phyloP scores from a whole-genome alignment of 2,797 vertebrate genomes.

The Chaenodraco wilsoni region DNA sequence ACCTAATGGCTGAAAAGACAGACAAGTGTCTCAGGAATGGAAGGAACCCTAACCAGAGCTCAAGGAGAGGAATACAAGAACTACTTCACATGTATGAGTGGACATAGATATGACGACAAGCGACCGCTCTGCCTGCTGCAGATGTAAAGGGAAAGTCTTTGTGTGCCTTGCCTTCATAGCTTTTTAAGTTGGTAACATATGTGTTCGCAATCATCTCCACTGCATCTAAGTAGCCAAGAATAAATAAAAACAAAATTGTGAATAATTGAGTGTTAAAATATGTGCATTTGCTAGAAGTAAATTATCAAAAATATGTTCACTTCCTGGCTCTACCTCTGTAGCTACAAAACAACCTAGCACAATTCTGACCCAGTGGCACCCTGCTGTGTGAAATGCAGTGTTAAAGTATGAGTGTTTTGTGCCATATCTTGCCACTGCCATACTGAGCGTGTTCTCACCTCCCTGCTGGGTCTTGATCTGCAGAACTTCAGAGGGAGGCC shows the following conservation, averaged over 20 bases:
- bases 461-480: constrained; percentile 96
- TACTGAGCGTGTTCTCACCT: constrained; percentile 72
- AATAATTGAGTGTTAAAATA: neutral
- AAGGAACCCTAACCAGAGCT: neutral
- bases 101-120: neutral
- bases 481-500: constrained; percentile 91
- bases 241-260: too few relatives aligned
- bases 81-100: neutral
- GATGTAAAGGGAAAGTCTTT: neutral
- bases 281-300: neutral
- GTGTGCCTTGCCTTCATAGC: neutral
- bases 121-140: neutral
- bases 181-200: neutral
- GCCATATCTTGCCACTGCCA: neutral
- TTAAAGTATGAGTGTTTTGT: neutral
- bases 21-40: neutral
- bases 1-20: neutral
- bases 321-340: neutral
- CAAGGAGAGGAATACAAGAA: neutral
- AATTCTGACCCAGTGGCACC: neutral
- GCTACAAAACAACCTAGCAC: neutral
- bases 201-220: neutral
- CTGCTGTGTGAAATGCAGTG: neutral
- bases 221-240: neutral
- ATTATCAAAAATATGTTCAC: neutral